Evolutionary conservation across 2,888 invertebrate species (phyloP).

Genomic region (Drosophila formosana): DNA sequence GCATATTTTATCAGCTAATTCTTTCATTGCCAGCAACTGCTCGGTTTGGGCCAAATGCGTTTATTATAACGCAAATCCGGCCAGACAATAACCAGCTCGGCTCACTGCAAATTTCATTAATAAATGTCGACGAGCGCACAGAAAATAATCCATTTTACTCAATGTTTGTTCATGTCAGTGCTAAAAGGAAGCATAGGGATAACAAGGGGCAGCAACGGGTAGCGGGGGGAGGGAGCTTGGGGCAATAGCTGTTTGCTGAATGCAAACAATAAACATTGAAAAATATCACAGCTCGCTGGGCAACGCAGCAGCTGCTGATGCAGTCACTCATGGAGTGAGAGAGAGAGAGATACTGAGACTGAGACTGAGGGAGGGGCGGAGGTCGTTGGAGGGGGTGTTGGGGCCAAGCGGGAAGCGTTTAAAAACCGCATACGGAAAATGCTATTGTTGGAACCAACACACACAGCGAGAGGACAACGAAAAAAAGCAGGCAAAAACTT

Average conservation of each 20-base stretch:
- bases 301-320: slow-evolving; percentile 46
- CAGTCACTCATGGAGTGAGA: neutral
- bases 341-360: neutral
- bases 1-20: slow-evolving; percentile 50
- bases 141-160: slow-evolving; percentile 71
- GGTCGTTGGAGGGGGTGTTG: neutral
- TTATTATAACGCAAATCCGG: slow-evolving; percentile 68
- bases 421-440: slow-evolving; percentile 55
- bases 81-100: slow-evolving; percentile 48
- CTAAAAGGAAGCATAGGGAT: neutral
- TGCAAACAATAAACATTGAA: slow-evolving; percentile 70
- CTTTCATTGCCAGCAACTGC: slow-evolving; percentile 16
- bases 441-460: slow-evolving; percentile 49
- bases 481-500: neutral
- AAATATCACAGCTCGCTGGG: slow-evolving; percentile 74
- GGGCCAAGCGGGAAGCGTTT: slow-evolving; percentile 26
- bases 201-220: neutral
- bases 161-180: slow-evolving; percentile 31
- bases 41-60: slow-evolving; percentile 59
- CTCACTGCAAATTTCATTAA: slow-evolving; percentile 70
- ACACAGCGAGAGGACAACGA: slow-evolving; percentile 27
- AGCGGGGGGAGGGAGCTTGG: neutral
- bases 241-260: slow-evolving; percentile 48
- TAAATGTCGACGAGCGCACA: slow-evolving; percentile 68
- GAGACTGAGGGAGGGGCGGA: no score